Evolutionary conservation across 2,797 vertebrate species (phyloP).

Genomic region (Sus cebifrons): DNA sequence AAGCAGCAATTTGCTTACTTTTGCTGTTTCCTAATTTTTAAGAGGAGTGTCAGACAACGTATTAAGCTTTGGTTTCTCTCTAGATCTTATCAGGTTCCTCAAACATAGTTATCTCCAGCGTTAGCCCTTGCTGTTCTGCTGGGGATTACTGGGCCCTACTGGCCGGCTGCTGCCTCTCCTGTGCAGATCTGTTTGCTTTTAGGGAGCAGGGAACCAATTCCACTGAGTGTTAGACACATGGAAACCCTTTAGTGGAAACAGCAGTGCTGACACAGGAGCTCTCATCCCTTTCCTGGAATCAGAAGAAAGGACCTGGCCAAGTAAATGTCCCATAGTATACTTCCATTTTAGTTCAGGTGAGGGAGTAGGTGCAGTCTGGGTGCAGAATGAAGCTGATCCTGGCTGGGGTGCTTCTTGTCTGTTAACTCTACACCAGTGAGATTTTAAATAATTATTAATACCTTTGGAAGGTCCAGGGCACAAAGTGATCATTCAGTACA

Average conservation of each 20-base stretch:
- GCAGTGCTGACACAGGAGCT: constrained; percentile 22
- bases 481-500: constrained; percentile 22
- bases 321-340: constrained; percentile 42
- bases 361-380: constrained; percentile 20
- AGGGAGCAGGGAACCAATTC: constrained; percentile 41
- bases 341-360: constrained; percentile 57
- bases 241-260: constrained; percentile 42
- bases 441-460: constrained; percentile 59
- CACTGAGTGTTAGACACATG: background rate
- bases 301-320: constrained; percentile 25
- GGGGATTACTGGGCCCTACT: background rate
- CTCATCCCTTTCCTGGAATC: constrained; percentile 43
- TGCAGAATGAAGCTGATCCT: constrained; percentile 42
- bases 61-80: constrained; percentile 51
- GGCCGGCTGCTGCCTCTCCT: constrained; percentile 49
- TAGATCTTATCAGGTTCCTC: constrained; percentile 66
- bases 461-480: constrained; percentile 23
- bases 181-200: constrained; percentile 48
- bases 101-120: constrained; percentile 50
- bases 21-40: constrained; percentile 60
- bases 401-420: background rate
- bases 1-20: constrained; percentile 56
- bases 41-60: constrained; percentile 38
- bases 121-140: constrained; percentile 28
- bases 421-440: constrained; percentile 12